These are phyloP conservation scores for Microcebus tavaratra DNA, from an alignment of 2,113 vertebrate genomes.

Conservation along the genomic window DNA sequence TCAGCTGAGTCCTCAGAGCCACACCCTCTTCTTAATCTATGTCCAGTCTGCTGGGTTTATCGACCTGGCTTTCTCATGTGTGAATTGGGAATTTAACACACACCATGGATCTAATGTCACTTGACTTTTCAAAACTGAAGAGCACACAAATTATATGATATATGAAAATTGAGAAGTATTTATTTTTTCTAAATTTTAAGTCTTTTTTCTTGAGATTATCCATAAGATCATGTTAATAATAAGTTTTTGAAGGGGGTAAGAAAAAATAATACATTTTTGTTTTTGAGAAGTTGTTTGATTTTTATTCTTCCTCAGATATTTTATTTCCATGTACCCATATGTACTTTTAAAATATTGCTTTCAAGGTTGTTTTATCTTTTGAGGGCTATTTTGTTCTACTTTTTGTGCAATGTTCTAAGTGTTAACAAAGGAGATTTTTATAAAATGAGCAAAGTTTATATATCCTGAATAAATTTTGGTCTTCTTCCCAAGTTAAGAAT, in stretches of 20 bases:
- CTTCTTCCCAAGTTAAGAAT: neutral
- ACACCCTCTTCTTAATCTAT: neutral
- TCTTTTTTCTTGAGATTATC: neutral
- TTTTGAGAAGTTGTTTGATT: constrained; percentile 5
- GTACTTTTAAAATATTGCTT: neutral
- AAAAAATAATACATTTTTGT: neutral
- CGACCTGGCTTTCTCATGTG: neutral
- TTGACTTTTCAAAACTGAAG: neutral
- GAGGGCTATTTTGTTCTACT: neutral
- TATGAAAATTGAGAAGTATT: neutral
- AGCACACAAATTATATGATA: neutral
- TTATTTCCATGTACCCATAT: neutral
- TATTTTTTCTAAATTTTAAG: neutral
- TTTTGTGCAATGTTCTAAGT: neutral
- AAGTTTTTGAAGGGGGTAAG: neutral
- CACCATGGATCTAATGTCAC: neutral
- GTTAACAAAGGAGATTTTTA: neutral
- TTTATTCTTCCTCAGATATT: neutral
- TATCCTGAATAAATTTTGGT: neutral
- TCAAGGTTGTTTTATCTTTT: neutral
- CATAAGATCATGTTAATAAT: neutral
- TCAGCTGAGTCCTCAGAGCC: neutral
- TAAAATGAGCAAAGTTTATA: neutral
- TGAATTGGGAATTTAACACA: neutral
- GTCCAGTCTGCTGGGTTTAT: neutral